Percentiles rank a stretch among this genome's conserved stretches.
Evolutionary conservation across 1,140 invertebrate species (phyloP).

Genomic region (Pseudobourletiella spinata): DNA sequence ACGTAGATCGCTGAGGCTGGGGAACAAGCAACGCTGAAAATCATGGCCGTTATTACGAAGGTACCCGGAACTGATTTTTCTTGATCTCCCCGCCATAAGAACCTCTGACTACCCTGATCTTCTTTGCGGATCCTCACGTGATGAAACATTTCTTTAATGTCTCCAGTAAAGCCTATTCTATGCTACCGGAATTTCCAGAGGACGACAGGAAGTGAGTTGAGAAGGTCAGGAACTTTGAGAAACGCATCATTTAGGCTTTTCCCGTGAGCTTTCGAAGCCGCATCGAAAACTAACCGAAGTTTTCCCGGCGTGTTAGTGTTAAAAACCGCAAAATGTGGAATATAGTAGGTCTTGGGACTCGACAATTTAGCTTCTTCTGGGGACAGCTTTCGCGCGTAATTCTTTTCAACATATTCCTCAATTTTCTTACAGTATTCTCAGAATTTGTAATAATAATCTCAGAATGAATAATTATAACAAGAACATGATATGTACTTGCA

Average conservation of each 20-base stretch:
- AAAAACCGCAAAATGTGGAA: constrained; percentile 8
- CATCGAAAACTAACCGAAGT: constrained; percentile 4
- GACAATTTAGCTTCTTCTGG: not conserved
- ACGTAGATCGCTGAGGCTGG: constrained; percentile 1
- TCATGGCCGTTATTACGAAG: constrained; percentile 1
- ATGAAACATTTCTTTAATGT: constrained; percentile 24
- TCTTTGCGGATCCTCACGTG: not conserved
- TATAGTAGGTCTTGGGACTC: not conserved
- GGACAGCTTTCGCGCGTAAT: not conserved
- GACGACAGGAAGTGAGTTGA: constrained; percentile 5
- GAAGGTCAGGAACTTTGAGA: not conserved
- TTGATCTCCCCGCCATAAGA: constrained; percentile 19
- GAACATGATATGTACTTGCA: too few species aligned
- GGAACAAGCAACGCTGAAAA: constrained; percentile 23
- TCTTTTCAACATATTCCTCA: constrained; percentile 10
- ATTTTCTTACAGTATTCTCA: constrained; percentile 1
- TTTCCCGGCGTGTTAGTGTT: constrained; percentile 17
- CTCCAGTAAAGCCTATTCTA: constrained; percentile 5
- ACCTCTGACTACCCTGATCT: constrained; percentile 7
- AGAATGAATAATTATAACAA: too few species aligned
- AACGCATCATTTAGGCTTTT: constrained; percentile 13
- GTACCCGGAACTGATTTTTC: not conserved
- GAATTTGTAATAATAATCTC: too few species aligned
- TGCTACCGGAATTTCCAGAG: constrained; percentile 5
- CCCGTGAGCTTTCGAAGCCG: not conserved